phyloP scores from a whole-genome alignment of 2,888 invertebrate species.

The Falcaria lacertinaria region DNA sequence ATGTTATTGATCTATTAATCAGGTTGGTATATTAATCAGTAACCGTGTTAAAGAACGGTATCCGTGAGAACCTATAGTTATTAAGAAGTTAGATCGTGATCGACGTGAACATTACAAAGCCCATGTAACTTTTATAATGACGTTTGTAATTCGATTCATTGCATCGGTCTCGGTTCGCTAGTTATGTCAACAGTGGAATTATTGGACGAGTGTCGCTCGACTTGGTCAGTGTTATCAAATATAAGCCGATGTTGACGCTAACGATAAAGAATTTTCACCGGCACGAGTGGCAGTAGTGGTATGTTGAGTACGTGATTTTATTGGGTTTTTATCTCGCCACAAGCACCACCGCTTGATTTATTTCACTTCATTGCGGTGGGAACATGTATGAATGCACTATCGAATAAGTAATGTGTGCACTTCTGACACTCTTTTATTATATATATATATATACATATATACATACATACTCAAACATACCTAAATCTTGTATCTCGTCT shows the following conservation, averaged over 20 bases:
- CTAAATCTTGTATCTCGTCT: no score
- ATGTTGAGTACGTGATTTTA: conserved; percentile 66
- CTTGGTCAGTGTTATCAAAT: conserved; percentile 75
- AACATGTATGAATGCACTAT: conserved; percentile 8
- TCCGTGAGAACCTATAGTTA: no score
- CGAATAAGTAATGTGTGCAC: neutral
- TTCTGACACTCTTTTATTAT: no score
- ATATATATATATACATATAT: conserved; percentile 10
- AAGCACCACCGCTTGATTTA: conserved; percentile 30
- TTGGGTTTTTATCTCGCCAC: conserved; percentile 58
- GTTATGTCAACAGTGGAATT: conserved; percentile 57
- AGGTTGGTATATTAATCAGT: no score
- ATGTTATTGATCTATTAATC: no score
- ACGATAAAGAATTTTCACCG: conserved; percentile 50
- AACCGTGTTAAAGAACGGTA: no score
- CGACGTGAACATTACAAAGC: neutral
- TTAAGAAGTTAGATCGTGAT: no score
- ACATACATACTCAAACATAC: neutral
- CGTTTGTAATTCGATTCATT: conserved; percentile 46
- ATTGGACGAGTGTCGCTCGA: conserved; percentile 26
- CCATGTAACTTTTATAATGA: conserved; percentile 11
- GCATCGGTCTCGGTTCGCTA: neutral
- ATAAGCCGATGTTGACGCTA: conserved; percentile 48
- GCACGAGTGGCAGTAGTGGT: conserved; percentile 14
- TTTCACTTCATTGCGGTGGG: conserved; percentile 27